Conservation (phyloP, 2,797 vertebrate genomes). For the Taenioides sp. region DNA sequence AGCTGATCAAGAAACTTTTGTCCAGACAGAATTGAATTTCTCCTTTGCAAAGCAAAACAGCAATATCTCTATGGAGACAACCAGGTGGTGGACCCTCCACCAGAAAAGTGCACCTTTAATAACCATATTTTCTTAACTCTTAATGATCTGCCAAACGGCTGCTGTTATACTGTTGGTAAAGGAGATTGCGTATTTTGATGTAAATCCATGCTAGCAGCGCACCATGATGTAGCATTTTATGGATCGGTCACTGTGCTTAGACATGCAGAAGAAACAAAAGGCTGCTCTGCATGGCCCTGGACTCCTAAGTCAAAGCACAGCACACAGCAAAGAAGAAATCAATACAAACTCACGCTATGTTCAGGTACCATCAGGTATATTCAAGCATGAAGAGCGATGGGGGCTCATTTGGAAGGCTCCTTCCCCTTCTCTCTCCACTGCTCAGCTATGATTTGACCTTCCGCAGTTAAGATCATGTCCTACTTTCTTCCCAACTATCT, state of each 20-base stretch:
- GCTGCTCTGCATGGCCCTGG: slow-evolving; percentile 42
- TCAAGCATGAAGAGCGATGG: slow-evolving; percentile 52
- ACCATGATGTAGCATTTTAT: slow-evolving; percentile 21
- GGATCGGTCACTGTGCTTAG: slow-evolving; percentile 22
- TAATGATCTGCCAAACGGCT: no score
- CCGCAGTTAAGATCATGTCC: slow-evolving; percentile 29
- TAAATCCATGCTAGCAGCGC: slow-evolving; percentile 4
- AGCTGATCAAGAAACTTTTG: no score
- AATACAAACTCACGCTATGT: slow-evolving; percentile 59
- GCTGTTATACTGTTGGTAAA: not conserved
- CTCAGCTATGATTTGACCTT: slow-evolving; percentile 50
- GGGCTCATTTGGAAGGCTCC: slow-evolving; percentile 51
- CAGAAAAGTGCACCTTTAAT: no score
- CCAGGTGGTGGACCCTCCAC: no score
- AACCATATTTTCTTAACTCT: no score
- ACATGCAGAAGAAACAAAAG: slow-evolving; percentile 45
- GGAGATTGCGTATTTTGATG: not conserved
- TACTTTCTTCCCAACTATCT: slow-evolving; percentile 33
- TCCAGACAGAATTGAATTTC: no score
- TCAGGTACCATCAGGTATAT: slow-evolving; percentile 52
- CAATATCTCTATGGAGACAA: no score
- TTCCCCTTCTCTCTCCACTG: slow-evolving; percentile 31
- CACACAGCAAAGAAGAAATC: slow-evolving; percentile 60
- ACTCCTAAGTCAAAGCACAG: slow-evolving; percentile 60
- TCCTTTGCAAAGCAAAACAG: no score